Evolutionary conservation across 2,113 vertebrate species (phyloP), one percentile per base, ranked within the genome.

Genomic region (Actenoides lindsayi): DNA sequence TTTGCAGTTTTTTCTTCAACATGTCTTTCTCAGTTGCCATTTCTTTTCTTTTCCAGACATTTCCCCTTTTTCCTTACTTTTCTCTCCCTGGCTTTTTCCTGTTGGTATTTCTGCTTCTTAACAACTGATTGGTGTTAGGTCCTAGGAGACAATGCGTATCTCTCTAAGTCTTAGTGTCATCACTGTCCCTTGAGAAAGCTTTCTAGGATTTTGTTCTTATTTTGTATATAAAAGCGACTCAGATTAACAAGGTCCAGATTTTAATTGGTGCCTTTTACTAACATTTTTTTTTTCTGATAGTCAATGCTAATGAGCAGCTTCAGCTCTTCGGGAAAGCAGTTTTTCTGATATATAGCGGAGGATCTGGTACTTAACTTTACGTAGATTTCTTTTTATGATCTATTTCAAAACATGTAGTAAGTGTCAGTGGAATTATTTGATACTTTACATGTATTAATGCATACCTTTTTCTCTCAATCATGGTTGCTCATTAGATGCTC

Each of bases 381-480:
- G 30, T 56, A 65, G 35, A 23, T 87, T 73, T 85, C 13, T 46
- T 89, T 73, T 63, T 69, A 33, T 5, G 50, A 20, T 50, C 4
- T 19, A 67, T 41, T 69, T 89, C 21, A 78, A 81, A 92, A 21
- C 11, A 14, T 25, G 14, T 46, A 62, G 18, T 69, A 46, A 70
- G 37, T 27, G 2, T 16, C 33, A 33, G 51, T 0, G 0, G 10
- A 82, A 81, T 42, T 50, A 64, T 16, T 35, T 64, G 23, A 71
- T 63, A 56, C 9, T 83, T 90, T 10, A 23, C 23, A 24, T 50
- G 63, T 77, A 53, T 51, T 30, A 31, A 28, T 33, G 21, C 57
- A 24, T 17, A 60, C 16, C 25, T 88, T 79, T 79, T 90, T 82
- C 50, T 78, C 28, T 13, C 35, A 51, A 37, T 37, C 5, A 0